These are phyloP conservation scores for Lithobates pipiens DNA, from an alignment of 2,797 vertebrate genomes.

Conservation along the genomic window DNA sequence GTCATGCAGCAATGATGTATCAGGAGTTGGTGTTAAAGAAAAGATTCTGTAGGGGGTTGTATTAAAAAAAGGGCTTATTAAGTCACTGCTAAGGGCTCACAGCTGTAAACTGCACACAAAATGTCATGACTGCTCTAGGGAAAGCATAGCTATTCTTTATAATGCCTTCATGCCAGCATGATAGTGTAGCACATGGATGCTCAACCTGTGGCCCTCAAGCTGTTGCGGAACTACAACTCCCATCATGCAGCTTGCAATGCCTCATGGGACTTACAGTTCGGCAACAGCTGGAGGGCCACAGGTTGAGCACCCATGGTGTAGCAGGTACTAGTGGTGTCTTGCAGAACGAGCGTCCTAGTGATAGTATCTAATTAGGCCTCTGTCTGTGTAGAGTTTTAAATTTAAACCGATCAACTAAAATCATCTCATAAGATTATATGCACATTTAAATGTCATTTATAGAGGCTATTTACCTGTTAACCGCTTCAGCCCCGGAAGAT, in stretches of 20 bases:
- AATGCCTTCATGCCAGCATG: not conserved
- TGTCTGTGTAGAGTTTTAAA: not conserved
- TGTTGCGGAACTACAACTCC: too few relatives aligned
- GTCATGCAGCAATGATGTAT: conserved; percentile 49
- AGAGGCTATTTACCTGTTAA: too few relatives aligned
- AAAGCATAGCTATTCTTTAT: not conserved
- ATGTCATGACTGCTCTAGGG: conserved; percentile 7
- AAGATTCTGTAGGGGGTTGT: conserved; percentile 23
- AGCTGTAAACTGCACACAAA: conserved; percentile 20
- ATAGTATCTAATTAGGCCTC: not conserved
- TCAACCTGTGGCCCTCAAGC: too few relatives aligned
- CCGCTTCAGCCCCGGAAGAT: too few relatives aligned
- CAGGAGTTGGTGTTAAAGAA: conserved; percentile 14
- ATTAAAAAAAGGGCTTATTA: conserved; percentile 23
- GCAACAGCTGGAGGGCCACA: too few relatives aligned
- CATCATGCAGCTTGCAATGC: too few relatives aligned
- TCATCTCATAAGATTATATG: too few relatives aligned
- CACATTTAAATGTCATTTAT: too few relatives aligned
- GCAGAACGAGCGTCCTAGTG: not conserved
- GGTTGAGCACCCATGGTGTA: too few relatives aligned
- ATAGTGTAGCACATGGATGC: not conserved
- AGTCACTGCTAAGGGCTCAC: conserved; percentile 19
- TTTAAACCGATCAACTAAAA: too few relatives aligned
- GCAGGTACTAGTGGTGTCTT: not conserved
- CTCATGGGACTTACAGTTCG: too few relatives aligned